A percentile compares a stretch with the other conserved stretches of the same genome.
Evolutionary conservation across 2,888 invertebrate species (phyloP).

Genomic region (Empis stercorea): DNA sequence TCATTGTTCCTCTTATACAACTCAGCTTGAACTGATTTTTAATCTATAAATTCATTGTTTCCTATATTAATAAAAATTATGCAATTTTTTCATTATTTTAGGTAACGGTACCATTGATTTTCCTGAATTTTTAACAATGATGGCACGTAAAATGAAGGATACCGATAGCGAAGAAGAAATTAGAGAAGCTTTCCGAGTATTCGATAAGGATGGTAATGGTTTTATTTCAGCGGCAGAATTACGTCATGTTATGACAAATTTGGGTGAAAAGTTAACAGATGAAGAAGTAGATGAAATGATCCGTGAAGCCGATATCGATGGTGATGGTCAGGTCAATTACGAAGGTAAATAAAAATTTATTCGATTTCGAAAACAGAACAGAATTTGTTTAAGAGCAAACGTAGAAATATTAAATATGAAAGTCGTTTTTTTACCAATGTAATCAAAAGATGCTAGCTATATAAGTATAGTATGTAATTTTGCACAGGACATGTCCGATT

Average conservation of each 20-base stretch:
- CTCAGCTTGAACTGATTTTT: too few species aligned
- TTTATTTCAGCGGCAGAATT: slow-evolving; percentile 97
- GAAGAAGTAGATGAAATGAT: slow-evolving; percentile 99
- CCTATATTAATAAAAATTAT: too few species aligned
- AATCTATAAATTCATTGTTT: too few species aligned
- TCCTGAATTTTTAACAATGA: slow-evolving; percentile 99
- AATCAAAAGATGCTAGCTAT: too few species aligned
- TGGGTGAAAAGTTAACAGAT: slow-evolving; percentile 97
- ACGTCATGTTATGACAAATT: slow-evolving; percentile 99
- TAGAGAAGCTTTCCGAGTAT: slow-evolving; percentile 96
- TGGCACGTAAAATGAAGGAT: slow-evolving; percentile 99
- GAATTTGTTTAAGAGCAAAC: too few species aligned
- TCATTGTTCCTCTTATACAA: too few species aligned
- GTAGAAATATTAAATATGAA: too few species aligned
- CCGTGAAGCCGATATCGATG: slow-evolving; percentile 96
- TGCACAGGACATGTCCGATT: too few species aligned
- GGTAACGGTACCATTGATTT: slow-evolving; percentile 99
- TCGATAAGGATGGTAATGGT: slow-evolving; percentile 99
- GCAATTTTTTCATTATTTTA: slow-evolving; percentile 34
- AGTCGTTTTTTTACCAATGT: too few species aligned
- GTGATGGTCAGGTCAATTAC: slow-evolving; percentile 83
- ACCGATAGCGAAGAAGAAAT: slow-evolving; percentile 99
- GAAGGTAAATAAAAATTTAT: slow-evolving; percentile 22
- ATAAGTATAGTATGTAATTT: too few species aligned
- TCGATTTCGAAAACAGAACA: neutral